Evolutionary conservation across 2,113 vertebrate species (phyloP).

Genomic region (Elgaria multicarinata): DNA sequence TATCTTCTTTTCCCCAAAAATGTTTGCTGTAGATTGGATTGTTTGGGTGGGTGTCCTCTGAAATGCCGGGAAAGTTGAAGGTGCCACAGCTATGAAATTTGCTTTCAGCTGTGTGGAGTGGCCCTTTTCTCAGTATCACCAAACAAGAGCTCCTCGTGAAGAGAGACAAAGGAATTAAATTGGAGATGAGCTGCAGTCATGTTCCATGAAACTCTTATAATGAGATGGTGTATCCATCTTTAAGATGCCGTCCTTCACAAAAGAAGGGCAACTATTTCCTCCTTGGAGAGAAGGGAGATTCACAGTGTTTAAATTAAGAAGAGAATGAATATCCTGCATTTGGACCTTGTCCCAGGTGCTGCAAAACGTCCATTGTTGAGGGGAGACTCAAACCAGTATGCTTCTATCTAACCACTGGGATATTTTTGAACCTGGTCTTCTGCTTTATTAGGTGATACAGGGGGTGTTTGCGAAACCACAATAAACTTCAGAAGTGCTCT

Average conservation of each 20-base stretch:
- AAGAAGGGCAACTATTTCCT: neutral
- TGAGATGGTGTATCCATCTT: neutral
- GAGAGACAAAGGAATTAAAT: conserved; percentile 51
- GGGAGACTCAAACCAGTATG: neutral
- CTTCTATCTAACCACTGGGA: neutral
- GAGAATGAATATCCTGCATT: conserved; percentile 26
- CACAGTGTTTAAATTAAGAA: neutral
- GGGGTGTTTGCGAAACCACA: neutral
- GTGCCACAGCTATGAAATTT: no score
- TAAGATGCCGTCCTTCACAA: no score
- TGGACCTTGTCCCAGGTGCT: conserved; percentile 35
- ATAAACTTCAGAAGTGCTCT: neutral
- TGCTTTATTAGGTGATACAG: neutral
- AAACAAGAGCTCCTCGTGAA: conserved; percentile 63
- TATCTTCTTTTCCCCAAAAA: no score
- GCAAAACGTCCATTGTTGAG: conserved; percentile 1
- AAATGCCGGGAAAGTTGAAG: no score
- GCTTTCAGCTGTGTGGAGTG: neutral
- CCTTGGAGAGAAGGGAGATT: no score
- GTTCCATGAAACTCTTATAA: conserved; percentile 52
- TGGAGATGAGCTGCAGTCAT: conserved; percentile 60
- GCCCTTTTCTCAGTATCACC: neutral
- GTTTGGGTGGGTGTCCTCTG: no score
- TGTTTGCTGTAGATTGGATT: no score
- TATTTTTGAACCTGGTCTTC: neutral